Percentiles rank a stretch among this genome's conserved stretches.
phyloP scores from a whole-genome alignment of 2,888 invertebrate species.

The Sphaerophoria rueppellii region DNA sequence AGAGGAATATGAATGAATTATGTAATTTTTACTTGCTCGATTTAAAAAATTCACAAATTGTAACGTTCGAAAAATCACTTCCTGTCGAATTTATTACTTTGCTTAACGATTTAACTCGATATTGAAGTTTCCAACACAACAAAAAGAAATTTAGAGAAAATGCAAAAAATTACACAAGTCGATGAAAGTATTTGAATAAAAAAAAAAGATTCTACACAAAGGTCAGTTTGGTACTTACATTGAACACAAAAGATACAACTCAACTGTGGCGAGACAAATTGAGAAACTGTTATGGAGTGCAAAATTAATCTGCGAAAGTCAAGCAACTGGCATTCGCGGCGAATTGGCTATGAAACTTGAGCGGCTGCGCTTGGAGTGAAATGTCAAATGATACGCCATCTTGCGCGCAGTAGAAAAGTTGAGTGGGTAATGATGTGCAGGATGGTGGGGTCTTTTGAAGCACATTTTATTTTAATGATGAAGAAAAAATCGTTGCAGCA shows the following conservation, averaged over 20 bases:
- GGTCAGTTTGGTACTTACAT: slow-evolving; percentile 56
- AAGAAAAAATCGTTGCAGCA: no score
- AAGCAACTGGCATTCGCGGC: slow-evolving; percentile 24
- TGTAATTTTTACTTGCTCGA: slow-evolving; percentile 47
- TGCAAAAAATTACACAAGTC: slow-evolving; percentile 49
- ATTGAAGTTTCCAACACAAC: slow-evolving; percentile 24
- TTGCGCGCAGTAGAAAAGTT: slow-evolving; percentile 15
- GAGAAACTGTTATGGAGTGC: slow-evolving; percentile 35
- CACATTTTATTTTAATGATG: slow-evolving; percentile 27
- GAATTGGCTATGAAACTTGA: slow-evolving; percentile 40
- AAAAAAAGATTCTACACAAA: slow-evolving; percentile 1
- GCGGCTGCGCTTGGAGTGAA: slow-evolving; percentile 18
- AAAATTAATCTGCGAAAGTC: slow-evolving; percentile 48
- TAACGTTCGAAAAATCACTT: slow-evolving; percentile 10
- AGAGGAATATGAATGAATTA: slow-evolving; percentile 32
- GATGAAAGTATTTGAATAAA: slow-evolving; percentile 29
- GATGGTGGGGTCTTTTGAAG: not conserved
- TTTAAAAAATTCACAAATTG: not conserved
- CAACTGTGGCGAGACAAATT: slow-evolving; percentile 66
- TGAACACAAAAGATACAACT: slow-evolving; percentile 66
- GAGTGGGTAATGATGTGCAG: no score
- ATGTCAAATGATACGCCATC: slow-evolving; percentile 44
- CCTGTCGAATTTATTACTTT: not conserved
- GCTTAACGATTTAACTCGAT: slow-evolving; percentile 1
- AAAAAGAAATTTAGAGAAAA: slow-evolving; percentile 18